Percentiles rank a stretch among this genome's conserved stretches.
Evolutionary conservation across 1,140 invertebrate genomes (phyloP).

Genomic region (Drosophila persimilis): DNA sequence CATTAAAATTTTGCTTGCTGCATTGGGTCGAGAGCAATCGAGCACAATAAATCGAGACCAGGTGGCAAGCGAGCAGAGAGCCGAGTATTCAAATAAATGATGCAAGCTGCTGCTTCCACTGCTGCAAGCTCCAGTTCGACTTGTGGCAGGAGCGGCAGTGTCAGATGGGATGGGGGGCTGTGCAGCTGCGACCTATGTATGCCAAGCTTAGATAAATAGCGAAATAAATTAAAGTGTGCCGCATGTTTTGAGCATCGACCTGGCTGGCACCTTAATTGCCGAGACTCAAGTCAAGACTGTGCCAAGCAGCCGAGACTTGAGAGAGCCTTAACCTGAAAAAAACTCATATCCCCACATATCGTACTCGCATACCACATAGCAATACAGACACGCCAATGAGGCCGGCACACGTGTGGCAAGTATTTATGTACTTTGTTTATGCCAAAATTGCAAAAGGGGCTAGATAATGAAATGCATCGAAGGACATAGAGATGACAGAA

Average conservation of each 20-base stretch:
- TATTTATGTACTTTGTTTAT: conserved; percentile 25
- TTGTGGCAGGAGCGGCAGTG: not conserved
- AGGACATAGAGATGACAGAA: no score
- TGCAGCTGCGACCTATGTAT: conserved; percentile 38
- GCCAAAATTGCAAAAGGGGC: conserved; percentile 3
- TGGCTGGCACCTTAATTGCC: conserved; percentile 44
- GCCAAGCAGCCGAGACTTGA: conserved; percentile 8
- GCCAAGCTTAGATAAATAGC: conserved; percentile 59
- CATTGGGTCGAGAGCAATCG: conserved; percentile 40
- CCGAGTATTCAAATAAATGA: conserved; percentile 51
- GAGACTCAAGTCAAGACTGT: conserved; percentile 1
- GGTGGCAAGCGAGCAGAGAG: conserved; percentile 25
- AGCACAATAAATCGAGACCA: conserved; percentile 59
- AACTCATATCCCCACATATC: not conserved
- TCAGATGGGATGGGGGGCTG: conserved; percentile 4
- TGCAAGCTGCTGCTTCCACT: conserved; percentile 20
- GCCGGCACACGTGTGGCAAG: conserved; percentile 22
- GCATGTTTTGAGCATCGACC: conserved; percentile 12
- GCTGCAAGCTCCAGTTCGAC: not conserved
- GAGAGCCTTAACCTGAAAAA: conserved; percentile 40
- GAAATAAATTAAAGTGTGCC: conserved; percentile 50
- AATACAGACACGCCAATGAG: no score
- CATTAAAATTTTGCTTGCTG: conserved; percentile 65
- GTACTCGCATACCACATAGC: not conserved
- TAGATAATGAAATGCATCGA: no score